Evolutionary conservation across 2,797 vertebrate genomes (phyloP).

Genomic region (Melanotaenia maccullochi): DNA sequence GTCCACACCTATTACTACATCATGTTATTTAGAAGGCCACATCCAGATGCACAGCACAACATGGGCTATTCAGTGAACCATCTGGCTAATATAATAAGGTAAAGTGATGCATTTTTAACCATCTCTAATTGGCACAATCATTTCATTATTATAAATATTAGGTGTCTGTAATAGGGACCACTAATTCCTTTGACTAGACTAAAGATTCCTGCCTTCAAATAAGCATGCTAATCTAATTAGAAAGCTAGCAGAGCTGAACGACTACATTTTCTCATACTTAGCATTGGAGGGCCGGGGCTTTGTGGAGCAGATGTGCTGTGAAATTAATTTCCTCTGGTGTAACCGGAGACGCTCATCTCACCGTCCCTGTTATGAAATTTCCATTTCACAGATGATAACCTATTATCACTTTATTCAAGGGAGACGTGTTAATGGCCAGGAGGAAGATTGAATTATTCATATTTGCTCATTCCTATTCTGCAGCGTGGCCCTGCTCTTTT

Average conservation of each 20-base stretch:
- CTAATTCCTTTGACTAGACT: conserved; percentile 93
- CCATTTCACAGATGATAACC: conserved; percentile 99
- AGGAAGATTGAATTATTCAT: conserved; percentile 99
- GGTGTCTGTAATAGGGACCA: conserved; percentile 91
- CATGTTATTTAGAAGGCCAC: conserved; percentile 79
- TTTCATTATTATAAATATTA: conserved; percentile 99
- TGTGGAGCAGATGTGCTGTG: conserved; percentile 99
- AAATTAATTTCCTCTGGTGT: conserved; percentile 99
- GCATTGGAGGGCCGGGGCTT: conserved; percentile 94
- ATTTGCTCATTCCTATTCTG: conserved; percentile 99
- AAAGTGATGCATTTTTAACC: conserved; percentile 97
- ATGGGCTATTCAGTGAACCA: conserved; percentile 81
- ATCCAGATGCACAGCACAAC: conserved; percentile 85
- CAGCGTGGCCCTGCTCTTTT: conserved; percentile 90
- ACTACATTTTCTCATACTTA: conserved; percentile 98
- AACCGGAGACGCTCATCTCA: conserved; percentile 91
- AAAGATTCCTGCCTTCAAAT: conserved; percentile 91
- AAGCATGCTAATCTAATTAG: conserved; percentile 99
- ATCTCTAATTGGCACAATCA: conserved; percentile 94
- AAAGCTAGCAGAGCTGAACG: conserved; percentile 95
- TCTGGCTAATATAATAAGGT: conserved; percentile 92
- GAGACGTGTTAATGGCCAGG: conserved; percentile 99
- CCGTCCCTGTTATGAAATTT: conserved; percentile 99
- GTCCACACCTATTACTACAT: conserved; percentile 65
- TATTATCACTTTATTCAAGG: conserved; percentile 99